These are phyloP conservation scores for Diaperis boleti DNA, from an alignment of 2,888 invertebrate species.

Conservation along the genomic window DNA sequence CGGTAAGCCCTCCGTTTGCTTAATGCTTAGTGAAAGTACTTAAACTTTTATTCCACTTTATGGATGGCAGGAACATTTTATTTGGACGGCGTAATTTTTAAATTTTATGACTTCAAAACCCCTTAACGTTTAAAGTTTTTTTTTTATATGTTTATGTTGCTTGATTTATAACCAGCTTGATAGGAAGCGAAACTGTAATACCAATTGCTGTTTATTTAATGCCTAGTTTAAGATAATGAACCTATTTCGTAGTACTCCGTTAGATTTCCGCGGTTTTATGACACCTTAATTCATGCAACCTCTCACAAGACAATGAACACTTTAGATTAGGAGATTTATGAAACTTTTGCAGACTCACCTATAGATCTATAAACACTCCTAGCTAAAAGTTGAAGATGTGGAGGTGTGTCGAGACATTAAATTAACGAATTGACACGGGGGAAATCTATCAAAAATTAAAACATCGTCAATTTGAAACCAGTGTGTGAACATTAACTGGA, in stretches of 20 bases:
- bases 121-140: conserved; percentile 56
- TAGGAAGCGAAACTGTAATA: conserved; percentile 46
- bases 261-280: conserved; percentile 12
- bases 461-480: no score
- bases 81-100: conserved; percentile 56
- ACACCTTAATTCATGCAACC: conserved; percentile 8
- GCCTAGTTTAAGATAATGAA: conserved; percentile 35
- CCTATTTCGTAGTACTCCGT: conserved; percentile 13
- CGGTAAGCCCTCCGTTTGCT: conserved; percentile 51
- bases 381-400: no score
- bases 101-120: conserved; percentile 57
- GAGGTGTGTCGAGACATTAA: no score
- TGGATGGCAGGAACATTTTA: conserved; percentile 55
- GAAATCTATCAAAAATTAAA: no score
- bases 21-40: conserved; percentile 56
- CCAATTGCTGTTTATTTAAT: conserved; percentile 46
- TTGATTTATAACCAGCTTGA: conserved; percentile 46
- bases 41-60: conserved; percentile 56
- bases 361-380: no score
- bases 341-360: background rate
- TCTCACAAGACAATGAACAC: no score
- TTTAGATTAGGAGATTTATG: no score
- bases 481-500: no score
- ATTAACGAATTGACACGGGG: no score
- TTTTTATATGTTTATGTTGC: conserved; percentile 56